Evolutionary conservation across 2,113 vertebrate species (phyloP).

Genomic region (Podocnemis expansa): DNA sequence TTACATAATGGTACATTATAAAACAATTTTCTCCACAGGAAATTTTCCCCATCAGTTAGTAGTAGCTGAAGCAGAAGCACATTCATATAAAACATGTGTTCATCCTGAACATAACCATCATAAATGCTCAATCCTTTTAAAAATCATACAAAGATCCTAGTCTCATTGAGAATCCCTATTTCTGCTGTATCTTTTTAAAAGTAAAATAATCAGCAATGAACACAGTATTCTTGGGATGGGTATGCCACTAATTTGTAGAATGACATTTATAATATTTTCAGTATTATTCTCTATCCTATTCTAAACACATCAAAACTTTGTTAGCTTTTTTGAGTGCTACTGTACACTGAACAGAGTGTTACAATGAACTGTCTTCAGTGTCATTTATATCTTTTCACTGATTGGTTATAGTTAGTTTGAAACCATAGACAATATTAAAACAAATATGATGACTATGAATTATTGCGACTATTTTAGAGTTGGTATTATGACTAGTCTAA

Average conservation of each 20-base stretch:
- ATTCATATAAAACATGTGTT: not conserved
- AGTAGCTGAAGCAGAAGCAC: not conserved
- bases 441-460: not conserved
- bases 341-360: not conserved
- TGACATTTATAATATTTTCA: not conserved
- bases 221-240: rapidly evolving
- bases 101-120: not conserved
- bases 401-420: not conserved
- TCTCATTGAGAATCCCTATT: not conserved
- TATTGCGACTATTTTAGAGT: not conserved
- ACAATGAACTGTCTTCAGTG: not conserved
- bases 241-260: not conserved
- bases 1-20: not conserved
- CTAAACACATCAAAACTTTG: not conserved
- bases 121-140: not conserved
- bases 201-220: not conserved
- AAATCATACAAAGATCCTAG: not conserved
- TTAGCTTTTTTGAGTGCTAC: not conserved
- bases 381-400: not conserved
- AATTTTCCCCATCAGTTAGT: not conserved
- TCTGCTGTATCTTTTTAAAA: not conserved
- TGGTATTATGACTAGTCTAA: not conserved
- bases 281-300: not conserved
- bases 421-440: not conserved
- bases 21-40: not conserved